These are phyloP conservation scores for Dasypolia templi DNA, from an alignment of 2,888 invertebrate species.

Conservation along the genomic window DNA sequence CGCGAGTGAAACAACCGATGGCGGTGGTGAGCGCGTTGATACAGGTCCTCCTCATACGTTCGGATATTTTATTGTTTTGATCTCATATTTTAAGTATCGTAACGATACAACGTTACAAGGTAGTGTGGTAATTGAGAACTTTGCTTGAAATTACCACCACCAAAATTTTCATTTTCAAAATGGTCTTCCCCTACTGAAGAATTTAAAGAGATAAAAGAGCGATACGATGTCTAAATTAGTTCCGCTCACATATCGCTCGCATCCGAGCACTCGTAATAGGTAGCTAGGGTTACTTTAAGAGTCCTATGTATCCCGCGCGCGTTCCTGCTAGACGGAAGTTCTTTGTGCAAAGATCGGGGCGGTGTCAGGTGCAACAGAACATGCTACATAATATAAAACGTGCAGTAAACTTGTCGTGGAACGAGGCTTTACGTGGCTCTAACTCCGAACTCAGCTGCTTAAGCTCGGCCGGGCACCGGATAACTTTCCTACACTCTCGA, in stretches of 20 bases:
- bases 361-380: conserved; percentile 73
- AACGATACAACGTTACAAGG: too few relatives aligned
- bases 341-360: conserved; percentile 70
- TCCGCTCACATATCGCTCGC: conserved; percentile 17
- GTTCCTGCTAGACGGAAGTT: conserved; percentile 60
- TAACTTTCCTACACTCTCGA: conserved; percentile 70
- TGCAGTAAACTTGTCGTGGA: conserved; percentile 70
- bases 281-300: conserved; percentile 50
- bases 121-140: not conserved
- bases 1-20: too few relatives aligned
- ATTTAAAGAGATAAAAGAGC: conserved; percentile 24
- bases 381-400: conserved; percentile 75
- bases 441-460: conserved; percentile 68
- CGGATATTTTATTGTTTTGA: too few relatives aligned
- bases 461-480: conserved; percentile 66
- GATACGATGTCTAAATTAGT: conserved; percentile 31
- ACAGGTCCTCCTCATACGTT: too few relatives aligned
- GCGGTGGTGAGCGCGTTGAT: too few relatives aligned
- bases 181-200: not conserved
- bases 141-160: not conserved
- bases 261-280: conserved; percentile 28
- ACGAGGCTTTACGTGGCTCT: conserved; percentile 67
- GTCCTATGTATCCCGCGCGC: conserved; percentile 48
- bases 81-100: too few relatives aligned
- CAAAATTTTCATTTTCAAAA: not conserved